phyloP scores from a whole-genome alignment of 2,888 invertebrate species.

The Rotaria socialis region DNA sequence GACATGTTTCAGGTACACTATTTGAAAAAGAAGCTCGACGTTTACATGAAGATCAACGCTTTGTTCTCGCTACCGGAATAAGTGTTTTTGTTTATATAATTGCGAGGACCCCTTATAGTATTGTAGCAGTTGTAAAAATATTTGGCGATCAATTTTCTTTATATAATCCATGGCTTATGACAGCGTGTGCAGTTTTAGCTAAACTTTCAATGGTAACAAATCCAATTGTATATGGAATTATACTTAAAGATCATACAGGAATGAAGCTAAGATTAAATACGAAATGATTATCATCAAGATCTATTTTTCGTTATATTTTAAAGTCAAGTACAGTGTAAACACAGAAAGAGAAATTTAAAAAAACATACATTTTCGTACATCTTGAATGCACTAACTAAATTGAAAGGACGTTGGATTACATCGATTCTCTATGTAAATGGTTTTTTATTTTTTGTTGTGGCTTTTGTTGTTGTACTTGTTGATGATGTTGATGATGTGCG shows the following conservation, averaged over 20 bases:
- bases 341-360: neutral
- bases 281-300: neutral
- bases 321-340: neutral
- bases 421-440: neutral
- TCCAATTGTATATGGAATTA: constrained; percentile 51
- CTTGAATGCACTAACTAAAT: neutral
- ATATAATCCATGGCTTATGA: constrained; percentile 48
- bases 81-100: neutral
- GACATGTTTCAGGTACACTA: neutral
- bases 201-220: constrained; percentile 52
- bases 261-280: too few species aligned
- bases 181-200: constrained; percentile 50
- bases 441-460: neutral
- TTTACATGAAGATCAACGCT: neutral
- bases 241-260: neutral
- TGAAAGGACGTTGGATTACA: neutral
- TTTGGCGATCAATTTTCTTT: neutral
- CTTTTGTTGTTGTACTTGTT: neutral
- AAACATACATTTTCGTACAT: neutral
- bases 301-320: neutral
- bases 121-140: constrained; percentile 50
- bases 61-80: neutral
- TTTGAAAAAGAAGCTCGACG: neutral
- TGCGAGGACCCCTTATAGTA: constrained; percentile 51
- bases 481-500: neutral